Conservation (phyloP, 2,113 vertebrate genomes). For the Thamnaconus septentrionalis region DNA sequence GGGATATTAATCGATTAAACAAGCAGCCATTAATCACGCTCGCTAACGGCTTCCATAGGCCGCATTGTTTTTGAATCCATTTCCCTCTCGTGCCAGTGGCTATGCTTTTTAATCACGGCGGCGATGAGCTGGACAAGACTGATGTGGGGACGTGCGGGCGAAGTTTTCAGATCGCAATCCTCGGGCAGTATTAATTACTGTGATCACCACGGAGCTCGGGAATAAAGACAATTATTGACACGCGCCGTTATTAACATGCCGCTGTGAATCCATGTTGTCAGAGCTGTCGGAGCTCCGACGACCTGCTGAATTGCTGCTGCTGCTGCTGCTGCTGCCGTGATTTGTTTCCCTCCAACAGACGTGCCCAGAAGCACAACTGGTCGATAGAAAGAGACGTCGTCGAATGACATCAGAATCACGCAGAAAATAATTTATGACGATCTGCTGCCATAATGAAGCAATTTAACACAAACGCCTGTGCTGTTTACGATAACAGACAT, state of each 20-base stretch:
- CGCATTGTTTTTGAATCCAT: constrained; percentile 76
- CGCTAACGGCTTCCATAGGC: constrained; percentile 75
- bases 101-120: constrained; percentile 56
- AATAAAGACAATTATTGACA: constrained; percentile 11
- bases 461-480: too few relatives aligned
- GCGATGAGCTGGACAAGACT: constrained; percentile 46
- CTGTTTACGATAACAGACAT: too few relatives aligned
- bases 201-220: constrained; percentile 13
- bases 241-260: constrained; percentile 14
- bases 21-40: constrained; percentile 69
- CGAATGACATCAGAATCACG: too few relatives aligned
- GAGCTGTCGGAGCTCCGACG: not conserved
- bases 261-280: not conserved
- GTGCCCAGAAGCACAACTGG: too few relatives aligned
- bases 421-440: too few relatives aligned
- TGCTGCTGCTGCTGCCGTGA: not conserved
- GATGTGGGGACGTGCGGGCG: constrained; percentile 27
- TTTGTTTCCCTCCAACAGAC: too few relatives aligned
- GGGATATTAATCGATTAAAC: constrained; percentile 70
- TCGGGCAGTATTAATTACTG: constrained; percentile 36
- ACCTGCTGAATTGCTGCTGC: not conserved
- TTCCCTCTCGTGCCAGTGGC: constrained; percentile 73
- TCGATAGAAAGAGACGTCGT: too few relatives aligned
- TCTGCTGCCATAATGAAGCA: too few relatives aligned
- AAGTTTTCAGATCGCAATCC: constrained; percentile 15